Evolutionary conservation across 2,113 vertebrate genomes (phyloP).

Genomic region (Atlantisia rogersi): DNA sequence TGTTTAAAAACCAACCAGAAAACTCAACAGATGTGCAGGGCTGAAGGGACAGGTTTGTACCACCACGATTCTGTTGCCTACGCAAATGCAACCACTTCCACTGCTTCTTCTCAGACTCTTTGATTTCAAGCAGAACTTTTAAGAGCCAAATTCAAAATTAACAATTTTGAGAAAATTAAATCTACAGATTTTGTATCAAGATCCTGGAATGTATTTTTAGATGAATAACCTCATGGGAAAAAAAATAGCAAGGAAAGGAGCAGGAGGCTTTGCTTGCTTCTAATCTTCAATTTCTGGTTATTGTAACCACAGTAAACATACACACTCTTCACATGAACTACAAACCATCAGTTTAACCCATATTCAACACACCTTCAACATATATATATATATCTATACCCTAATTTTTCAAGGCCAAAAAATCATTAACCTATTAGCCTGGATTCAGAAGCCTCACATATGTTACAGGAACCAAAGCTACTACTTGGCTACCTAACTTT

Average conservation of each 20-base stretch:
- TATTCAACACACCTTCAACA: not conserved
- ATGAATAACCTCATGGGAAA: not conserved
- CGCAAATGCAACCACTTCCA: not conserved
- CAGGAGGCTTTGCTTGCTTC: not conserved
- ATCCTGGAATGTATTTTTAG: not conserved
- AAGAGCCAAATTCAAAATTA: not conserved
- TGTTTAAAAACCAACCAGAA: not conserved
- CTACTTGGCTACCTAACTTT: not conserved
- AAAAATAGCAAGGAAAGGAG: not conserved
- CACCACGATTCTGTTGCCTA: fast-evolving
- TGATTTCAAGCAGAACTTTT: not conserved
- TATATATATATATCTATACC: fast-evolving
- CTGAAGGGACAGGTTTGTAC: not conserved
- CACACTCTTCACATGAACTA: not conserved
- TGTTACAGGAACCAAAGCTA: not conserved
- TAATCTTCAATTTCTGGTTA: not conserved
- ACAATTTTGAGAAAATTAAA: not conserved
- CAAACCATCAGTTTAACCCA: not conserved
- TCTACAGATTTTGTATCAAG: not conserved
- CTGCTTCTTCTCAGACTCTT: not conserved
- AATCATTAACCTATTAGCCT: not conserved
- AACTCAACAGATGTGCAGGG: not conserved
- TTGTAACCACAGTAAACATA: not conserved
- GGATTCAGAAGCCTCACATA: not conserved
- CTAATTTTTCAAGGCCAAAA: not conserved